Evolutionary conservation across 2,888 invertebrate species (phyloP), one percentile per base, ranked within the genome.

Genomic region (Diplazon laetatorius): DNA sequence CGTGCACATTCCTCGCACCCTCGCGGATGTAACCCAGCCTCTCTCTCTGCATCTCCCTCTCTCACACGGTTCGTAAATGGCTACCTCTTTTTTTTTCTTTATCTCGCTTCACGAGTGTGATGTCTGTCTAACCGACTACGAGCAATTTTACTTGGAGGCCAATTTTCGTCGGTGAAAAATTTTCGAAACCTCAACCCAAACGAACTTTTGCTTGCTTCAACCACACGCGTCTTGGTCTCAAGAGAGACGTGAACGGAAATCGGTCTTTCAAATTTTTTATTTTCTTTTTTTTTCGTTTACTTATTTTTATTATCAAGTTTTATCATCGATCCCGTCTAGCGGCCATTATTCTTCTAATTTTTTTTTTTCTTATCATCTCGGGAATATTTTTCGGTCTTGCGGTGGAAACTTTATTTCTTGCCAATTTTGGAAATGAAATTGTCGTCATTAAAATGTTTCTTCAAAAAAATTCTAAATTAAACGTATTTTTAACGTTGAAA

Each of bases 121-220:
- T 25, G 44, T 30, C 10, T 50, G 44, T 35, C 39, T 12, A 10
- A 50, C 35, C 46, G 70, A n/a, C 60, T 50, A 30, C 62, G 20
- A 6, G 30, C 71, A 42, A 70, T 65, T 76, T 76, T 73, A 16
- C 46, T 35, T 57, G 35, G n/a, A 14, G 39, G 39, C 69, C 57
- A 69, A 75, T 75, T 75, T 68, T 35, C 48, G 14, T 39, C 35
- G n/a, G n/a, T n/a, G n/a, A n/a, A n/a, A n/a, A 63, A 72, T 37
- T 46, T 30, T 55, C 55, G n/a, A n/a, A 55, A 55, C 14, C 55
- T 55, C 9, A 35, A 55, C 55, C 16, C 55, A 30, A 1, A 30
- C 55, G 30, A 55, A 30, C 55, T n/a, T n/a, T n/a, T n/a, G n/a
- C n/a, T n/a, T n/a, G n/a, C n/a, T n/a, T n/a, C n/a, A n/a, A n/a